Conservation (phyloP, 2,113 vertebrate genomes). For the Pithys albifrons region DNA sequence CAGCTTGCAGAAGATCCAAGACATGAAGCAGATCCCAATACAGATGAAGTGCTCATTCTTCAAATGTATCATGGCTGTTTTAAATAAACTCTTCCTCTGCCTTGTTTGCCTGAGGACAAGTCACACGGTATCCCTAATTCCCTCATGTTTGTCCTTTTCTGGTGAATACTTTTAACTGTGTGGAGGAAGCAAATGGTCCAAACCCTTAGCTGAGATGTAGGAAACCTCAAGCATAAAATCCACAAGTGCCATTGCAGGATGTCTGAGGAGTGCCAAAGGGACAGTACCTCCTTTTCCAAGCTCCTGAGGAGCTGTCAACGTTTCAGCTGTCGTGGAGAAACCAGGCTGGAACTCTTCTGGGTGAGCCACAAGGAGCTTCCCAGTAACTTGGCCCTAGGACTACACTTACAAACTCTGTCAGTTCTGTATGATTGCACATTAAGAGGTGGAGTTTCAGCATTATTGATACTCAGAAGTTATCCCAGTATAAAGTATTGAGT, state of each 20-base stretch:
- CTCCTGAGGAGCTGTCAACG: neutral
- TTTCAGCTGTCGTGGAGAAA: neutral
- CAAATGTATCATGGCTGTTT: neutral
- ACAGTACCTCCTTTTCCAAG: neutral
- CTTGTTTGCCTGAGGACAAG: neutral
- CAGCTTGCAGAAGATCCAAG: neutral
- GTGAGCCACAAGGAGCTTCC: neutral
- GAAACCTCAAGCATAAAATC: neutral
- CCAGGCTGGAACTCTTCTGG: neutral
- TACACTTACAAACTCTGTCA: neutral
- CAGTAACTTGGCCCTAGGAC: neutral
- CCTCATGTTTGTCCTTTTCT: neutral
- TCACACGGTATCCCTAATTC: neutral
- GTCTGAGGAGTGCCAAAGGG: neutral
- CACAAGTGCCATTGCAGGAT: neutral
- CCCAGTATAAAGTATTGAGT: too few species aligned
- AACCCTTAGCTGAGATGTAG: neutral
- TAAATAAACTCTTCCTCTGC: constrained; percentile 32
- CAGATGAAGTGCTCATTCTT: neutral
- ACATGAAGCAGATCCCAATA: neutral
- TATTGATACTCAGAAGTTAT: neutral
- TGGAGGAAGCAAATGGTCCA: neutral
- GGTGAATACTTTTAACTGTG: neutral
- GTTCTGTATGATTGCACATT: neutral
- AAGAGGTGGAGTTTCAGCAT: neutral